Evolutionary conservation across 2,888 invertebrate genomes (phyloP), one percentile per base, ranked within the genome.

Genomic region (Plebejus anna): DNA sequence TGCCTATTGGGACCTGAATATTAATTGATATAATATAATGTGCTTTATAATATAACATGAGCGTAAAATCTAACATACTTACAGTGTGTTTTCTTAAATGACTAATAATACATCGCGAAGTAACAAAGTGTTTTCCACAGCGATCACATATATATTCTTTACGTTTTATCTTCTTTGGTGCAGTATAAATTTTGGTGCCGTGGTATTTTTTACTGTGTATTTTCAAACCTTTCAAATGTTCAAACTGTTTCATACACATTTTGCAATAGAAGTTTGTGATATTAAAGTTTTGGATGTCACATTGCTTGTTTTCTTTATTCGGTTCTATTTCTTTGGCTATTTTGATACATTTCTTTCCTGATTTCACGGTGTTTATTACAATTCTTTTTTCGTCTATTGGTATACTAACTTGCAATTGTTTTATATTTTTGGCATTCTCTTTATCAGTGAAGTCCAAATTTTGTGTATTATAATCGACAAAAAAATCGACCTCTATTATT

Each of bases 1-100:
- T 42, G 22, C 22, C 22, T 22, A 22, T 22, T 22, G 22, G 7
- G 0, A 42, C 7, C 42, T 42, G 9, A 2, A 47, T 47, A 9
- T 47, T 22, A 22, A 22, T 47, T 9, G 9, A 47, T 11, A 2
- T 42, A 42, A 42, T 47, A 47, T 11, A 47, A 47, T 2, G 9
- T 22, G 59, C 13, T 59, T 59, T 22, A n/a, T 22, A 59, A 59
- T 22, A n/a, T 22, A 59, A 59, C 57, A 59, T 6, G 1, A 59
- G 70, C 51, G 70, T 11, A 61, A 16, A 22, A 9, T 22, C 9
- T 57, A 38, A 42, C 47, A 61, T 70, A 51, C 51, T 81, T 80
- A 88, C 88, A 81, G 79, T 77, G 79, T 90, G 90, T 1, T 1
- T 79, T 78, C 82, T 81, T 70, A 86, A 75, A 82, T 92, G 92